Percentiles rank a stretch among this genome's conserved stretches.
These are phyloP conservation scores for Melanostoma scalare DNA, from an alignment of 2,888 invertebrate species.

Conservation along the genomic window DNA sequence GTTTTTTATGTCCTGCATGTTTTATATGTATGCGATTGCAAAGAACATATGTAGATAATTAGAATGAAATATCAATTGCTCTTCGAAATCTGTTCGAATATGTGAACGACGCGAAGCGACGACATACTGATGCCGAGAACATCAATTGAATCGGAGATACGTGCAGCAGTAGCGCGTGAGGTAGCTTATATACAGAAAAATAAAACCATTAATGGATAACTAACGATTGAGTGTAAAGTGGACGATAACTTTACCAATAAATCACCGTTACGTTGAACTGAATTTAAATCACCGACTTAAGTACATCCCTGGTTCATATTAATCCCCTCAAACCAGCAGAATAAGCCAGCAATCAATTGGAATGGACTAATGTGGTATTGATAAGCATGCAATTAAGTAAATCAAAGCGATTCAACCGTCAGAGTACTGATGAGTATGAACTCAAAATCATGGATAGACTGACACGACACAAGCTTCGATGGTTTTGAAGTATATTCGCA, in stretches of 20 bases:
- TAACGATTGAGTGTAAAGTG: constrained; percentile 15
- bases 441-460: constrained; percentile 20
- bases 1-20: not conserved
- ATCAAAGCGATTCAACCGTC: constrained; percentile 1
- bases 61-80: constrained; percentile 56
- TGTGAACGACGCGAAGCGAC: not conserved
- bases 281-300: constrained; percentile 4
- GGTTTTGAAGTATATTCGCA: no score
- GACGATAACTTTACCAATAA: constrained; percentile 22
- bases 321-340: not conserved
- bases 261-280: constrained; percentile 15
- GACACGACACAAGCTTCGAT: not conserved
- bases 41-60: constrained; percentile 47
- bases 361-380: not conserved
- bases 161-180: not conserved
- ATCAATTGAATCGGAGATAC: constrained; percentile 41
- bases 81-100: constrained; percentile 1
- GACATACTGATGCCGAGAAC: constrained; percentile 8
- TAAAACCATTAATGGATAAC: constrained; percentile 12
- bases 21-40: constrained; percentile 21
- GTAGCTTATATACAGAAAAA: not conserved
- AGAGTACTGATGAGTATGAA: constrained; percentile 24
- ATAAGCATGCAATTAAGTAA: constrained; percentile 13
- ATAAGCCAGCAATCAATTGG: not conserved
- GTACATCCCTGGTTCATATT: not conserved